Conservation (phyloP, 2,888 invertebrate genomes). For the Zootermopsis nevadensis region DNA sequence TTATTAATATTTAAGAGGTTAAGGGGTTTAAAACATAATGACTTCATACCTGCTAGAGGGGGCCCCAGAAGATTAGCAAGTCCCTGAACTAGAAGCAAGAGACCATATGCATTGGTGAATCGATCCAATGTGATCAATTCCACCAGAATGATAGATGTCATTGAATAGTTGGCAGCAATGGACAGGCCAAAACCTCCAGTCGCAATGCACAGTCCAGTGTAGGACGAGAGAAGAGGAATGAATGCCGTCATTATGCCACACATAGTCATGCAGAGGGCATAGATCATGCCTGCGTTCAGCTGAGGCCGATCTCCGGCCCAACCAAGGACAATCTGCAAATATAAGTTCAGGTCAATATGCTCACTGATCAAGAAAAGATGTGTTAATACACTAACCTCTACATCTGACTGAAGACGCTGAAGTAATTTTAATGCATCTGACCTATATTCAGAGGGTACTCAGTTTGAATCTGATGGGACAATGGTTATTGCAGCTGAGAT, state of each 20-base stretch:
- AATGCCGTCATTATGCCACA: conserved; percentile 76
- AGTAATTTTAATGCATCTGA: no score
- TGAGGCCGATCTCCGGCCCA: conserved; percentile 87
- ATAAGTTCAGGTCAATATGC: no score
- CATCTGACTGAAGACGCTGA: no score
- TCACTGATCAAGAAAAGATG: no score
- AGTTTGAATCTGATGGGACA: no score
- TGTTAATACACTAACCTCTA: no score
- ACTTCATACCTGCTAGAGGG: conserved; percentile 81
- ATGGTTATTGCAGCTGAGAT: no score
- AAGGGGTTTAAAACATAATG: no score
- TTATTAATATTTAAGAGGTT: no score
- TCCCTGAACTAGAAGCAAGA: conserved; percentile 88
- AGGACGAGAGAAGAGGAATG: conserved; percentile 73
- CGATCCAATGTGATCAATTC: conserved; percentile 89
- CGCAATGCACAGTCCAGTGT: conserved; percentile 71
- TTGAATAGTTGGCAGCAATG: conserved; percentile 91
- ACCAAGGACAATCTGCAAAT: conserved; percentile 80
- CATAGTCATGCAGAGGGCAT: conserved; percentile 81
- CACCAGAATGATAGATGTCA: conserved; percentile 90
- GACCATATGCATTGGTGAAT: conserved; percentile 91
- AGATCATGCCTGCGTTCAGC: conserved; percentile 81
- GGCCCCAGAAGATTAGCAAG: conserved; percentile 91
- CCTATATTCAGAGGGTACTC: no score
- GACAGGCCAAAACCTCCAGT: conserved; percentile 88